phyloP scores from a whole-genome alignment of 2,888 invertebrate species.

The Tortrix viridana region DNA sequence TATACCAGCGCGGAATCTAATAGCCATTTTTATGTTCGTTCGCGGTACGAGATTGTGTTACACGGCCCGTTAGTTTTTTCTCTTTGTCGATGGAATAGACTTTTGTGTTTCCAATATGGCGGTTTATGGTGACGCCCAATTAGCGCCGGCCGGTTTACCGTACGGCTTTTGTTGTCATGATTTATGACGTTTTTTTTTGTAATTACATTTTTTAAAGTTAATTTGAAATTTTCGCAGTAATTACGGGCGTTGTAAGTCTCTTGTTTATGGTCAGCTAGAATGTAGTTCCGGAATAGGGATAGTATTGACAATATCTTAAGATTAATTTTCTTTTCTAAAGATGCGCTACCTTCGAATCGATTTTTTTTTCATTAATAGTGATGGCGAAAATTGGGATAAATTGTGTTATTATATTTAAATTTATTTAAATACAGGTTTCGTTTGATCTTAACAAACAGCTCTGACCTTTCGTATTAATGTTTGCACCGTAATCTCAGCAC shows the following conservation, averaged over 20 bases:
- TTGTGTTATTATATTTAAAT: no score
- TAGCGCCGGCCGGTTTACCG: slow-evolving; percentile 48
- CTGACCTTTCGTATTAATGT: no score
- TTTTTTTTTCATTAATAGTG: no score
- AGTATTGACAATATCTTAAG: background rate
- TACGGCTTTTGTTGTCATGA: slow-evolving; percentile 74
- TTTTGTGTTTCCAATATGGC: slow-evolving; percentile 55
- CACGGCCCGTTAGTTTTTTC: slow-evolving; percentile 57
- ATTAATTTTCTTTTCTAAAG: background rate
- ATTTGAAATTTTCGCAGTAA: slow-evolving; percentile 50
- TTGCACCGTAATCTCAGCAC: no score
- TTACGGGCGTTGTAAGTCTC: slow-evolving; percentile 42
- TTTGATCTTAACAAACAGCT: no score
- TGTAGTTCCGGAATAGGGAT: slow-evolving; percentile 13
- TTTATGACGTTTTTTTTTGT: slow-evolving; percentile 61
- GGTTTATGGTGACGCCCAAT: slow-evolving; percentile 59
- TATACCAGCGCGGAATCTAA: slow-evolving; percentile 67
- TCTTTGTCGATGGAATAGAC: slow-evolving; percentile 57
- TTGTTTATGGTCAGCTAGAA: slow-evolving; percentile 22
- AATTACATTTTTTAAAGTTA: slow-evolving; percentile 49
- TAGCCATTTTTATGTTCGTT: slow-evolving; percentile 76
- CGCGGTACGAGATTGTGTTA: slow-evolving; percentile 74
- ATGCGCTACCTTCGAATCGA: background rate
- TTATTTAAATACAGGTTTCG: no score
- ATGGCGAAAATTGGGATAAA: no score